Evolutionary conservation across 2,797 vertebrate genomes (phyloP), one percentile per base, ranked within the genome.

Genomic region (Anguilla pacifica): DNA sequence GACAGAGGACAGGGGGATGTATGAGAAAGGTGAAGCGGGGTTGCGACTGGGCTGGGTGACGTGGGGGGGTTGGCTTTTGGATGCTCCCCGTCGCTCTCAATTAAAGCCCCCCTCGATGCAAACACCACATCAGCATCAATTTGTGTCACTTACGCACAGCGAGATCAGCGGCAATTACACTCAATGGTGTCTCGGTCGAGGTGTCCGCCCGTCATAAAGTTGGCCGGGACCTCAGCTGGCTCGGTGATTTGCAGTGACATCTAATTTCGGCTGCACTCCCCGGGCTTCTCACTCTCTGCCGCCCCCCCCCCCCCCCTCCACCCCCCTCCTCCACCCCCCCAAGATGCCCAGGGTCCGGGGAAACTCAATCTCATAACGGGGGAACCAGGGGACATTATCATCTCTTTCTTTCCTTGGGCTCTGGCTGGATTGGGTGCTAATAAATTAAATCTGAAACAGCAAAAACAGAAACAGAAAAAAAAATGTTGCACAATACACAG

Each of bases 221-320:
- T 92, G 91, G 94, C 93, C 94, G 92, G 94, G 92, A 94, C 94
- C 95, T 95, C 92, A 88, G 96, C 94, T 94, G 95, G 91, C 89
- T 91, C 95, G 94, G 94, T 98, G 97, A 98, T 98, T 97, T n/a
- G 95, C 96, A 95, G 94, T 98, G 97, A 98, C 97, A 98, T 96
- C 96, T 97, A 95, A 97, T 97, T 97, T 96, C 96, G 93, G 96
- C 88, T 90, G 94, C 95, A 95, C 95, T 83, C 67, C 83, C 3
- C 1, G 35, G 31, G 83, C 79, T 82, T 46, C 46, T 25, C 39
- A 39, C 77, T 4, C 77, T 17, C 31, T 1, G 28, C 64, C 39
- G 39, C 39, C 39, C 39, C 3, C 51, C 51, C 11, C 6, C 39
- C 39, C 39, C 51, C 51, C 10, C 5, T 5, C n/a, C 67, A 1